Conservation (phyloP, 2,113 vertebrate species). For the Ameiurus melas region DNA sequence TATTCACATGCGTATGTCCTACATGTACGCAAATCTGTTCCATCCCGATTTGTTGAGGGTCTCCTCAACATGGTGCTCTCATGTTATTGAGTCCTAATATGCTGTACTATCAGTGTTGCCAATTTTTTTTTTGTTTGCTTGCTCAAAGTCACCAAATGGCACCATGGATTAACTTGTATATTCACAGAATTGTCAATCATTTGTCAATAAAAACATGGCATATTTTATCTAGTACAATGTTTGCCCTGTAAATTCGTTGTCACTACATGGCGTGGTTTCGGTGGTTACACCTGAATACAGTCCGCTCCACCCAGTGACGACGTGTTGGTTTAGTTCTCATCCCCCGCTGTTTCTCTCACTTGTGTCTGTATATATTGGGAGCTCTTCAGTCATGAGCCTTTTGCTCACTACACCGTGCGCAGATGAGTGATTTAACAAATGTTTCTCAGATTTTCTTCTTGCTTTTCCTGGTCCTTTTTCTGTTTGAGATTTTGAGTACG, state of each 20-base stretch:
- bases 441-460: neutral
- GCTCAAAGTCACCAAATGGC: neutral
- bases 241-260: neutral
- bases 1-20: too few relatives aligned
- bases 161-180: neutral
- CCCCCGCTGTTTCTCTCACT: neutral
- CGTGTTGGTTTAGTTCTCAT: conserved; percentile 4
- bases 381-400: neutral
- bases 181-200: neutral
- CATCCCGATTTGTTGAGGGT: too few relatives aligned
- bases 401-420: neutral
- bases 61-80: too few relatives aligned
- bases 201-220: neutral
- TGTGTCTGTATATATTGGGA: neutral
- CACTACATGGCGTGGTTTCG: conserved; percentile 7
- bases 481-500: neutral
- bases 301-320: conserved; percentile 37
- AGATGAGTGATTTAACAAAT: neutral
- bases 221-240: neutral
- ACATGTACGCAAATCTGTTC: too few relatives aligned
- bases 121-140: too few relatives aligned
- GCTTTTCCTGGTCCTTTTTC: neutral
- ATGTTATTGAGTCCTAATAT: too few relatives aligned
- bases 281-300: conserved; percentile 28
- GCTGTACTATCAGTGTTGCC: too few relatives aligned